Base-by-base conservation (phyloP, 2,113 vertebrate species). In the Chamaea fasciata region DNA sequence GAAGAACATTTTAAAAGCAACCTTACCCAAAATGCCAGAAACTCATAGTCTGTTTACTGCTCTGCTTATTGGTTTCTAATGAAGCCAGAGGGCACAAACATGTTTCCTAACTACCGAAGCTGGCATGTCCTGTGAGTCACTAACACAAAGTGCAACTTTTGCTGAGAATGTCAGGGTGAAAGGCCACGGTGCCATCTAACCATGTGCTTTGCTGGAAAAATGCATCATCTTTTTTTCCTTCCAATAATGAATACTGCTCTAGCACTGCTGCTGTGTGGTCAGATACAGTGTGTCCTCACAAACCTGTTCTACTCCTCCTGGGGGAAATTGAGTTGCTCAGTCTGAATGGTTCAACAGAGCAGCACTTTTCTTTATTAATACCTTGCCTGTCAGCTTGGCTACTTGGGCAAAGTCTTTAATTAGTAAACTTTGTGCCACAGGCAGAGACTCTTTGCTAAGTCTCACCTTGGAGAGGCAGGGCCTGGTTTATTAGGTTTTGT, bases 161-260 rank as follows among this genome's bases (percentile, higher is more conserved):
- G 73, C 88, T 57, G 63, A 92, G 90, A 95, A 93, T 90, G 92
- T 79, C 95, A 90, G 90, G 88, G 92, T 91, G 92, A 93, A 95
- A 97, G 92, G 92, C 73, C 64, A 46, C 5, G 1, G 90, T 35
- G 41, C 77, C 19, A 0, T 60, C 62, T 3, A 7, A 46, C 83
- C 69, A 73, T 10, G 64, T 78, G 44, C 69, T 71, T 35, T 50
- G 37, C 64, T 80, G 73, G n/a, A 74, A 95, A 95, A 93, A 78
- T n/a, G 31, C 76, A 35, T 65, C 35, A 30, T 64, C 57, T 53
- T 80, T 76, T 76, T 83, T 76, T 27, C 24, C 42, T 44, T 56
- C 41, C 88, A 49, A 1, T 53, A 46, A 9, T 35, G 56, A 95
- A 67, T 15, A 9, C 6, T 42, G n/a, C 33, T 83, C 18, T 14